Base-by-base conservation (phyloP, 1,140 invertebrate species). In the Dendroctonus ponderosae region DNA sequence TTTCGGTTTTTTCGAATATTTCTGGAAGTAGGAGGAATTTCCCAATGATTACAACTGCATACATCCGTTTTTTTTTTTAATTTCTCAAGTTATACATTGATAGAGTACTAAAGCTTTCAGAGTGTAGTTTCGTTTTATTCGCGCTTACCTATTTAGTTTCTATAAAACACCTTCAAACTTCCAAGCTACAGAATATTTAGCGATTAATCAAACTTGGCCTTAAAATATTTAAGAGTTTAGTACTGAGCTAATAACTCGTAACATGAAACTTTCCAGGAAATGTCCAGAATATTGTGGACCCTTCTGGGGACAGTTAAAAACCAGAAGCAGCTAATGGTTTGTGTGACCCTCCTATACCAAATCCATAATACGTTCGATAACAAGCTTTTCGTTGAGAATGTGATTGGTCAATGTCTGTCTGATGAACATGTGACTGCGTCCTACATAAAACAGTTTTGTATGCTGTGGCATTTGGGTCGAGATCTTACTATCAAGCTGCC, bases 391-490 rank as follows among this genome's bases (percentile, higher is more conserved):
- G 89, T 89, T 65, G 89, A 91, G 77, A 82, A 87, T 74, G 84
- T 90, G 7, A 88, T 92, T 50, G 86, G 87, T 37, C 75, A 78
- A 7, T 82, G 82, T 8, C 74, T 82, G 57, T 83, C 79, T 52
- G 78, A 79, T 66, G 79, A 80, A 9, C 78, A 75, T 60, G 74
- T 78, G 42, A 80, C 79, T 74, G 82, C 90, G 66, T 84, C 86
- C 64, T 85, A 89, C 15, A 89, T 90, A 66, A 87, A 89, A 70
- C 86, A 87, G 71, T 94, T 93, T 76, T 84, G 88, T 14, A 80
- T 89, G 3, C 78, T 94, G 1, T 94, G 91, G 91, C 90, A 93
- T 76, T 77, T 93, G 37, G 91, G 90, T 7, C 76, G 91, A 66
- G 89, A 91, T 59, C 81, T 84, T 71, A 82, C 84, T 63, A 81